These are phyloP conservation scores for Hephaestus fuliginosus DNA, from an alignment of 2,797 vertebrate species.

Conservation along the genomic window DNA sequence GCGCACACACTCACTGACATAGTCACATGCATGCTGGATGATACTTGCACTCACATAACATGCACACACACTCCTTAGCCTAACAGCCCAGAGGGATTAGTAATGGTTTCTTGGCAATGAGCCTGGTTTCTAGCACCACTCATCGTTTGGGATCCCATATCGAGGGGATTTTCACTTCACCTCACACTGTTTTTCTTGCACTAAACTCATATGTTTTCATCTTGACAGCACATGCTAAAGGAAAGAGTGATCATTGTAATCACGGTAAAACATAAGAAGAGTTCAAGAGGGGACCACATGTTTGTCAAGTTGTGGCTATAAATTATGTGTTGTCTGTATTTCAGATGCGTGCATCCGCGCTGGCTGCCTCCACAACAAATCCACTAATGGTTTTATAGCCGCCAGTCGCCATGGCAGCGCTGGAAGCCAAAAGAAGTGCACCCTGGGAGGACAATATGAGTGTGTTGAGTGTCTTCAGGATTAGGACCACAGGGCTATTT, in stretches of 20 bases:
- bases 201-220: conserved; percentile 62
- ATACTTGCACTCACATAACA: conserved; percentile 45
- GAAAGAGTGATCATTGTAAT: conserved; percentile 58
- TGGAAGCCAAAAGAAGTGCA: conserved; percentile 78
- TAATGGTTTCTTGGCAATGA: conserved; percentile 75
- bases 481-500: conserved; percentile 78
- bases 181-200: conserved; percentile 70
- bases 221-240: conserved; percentile 59
- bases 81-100: conserved; percentile 74
- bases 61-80: conserved; percentile 62
- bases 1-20: conserved; percentile 34
- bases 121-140: conserved; percentile 76
- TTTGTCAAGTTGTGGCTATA: conserved; percentile 59
- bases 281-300: conserved; percentile 56
- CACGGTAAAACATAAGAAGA: conserved; percentile 45
- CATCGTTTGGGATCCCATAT: conserved; percentile 67
- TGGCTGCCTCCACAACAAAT: conserved; percentile 75
- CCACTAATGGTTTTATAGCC: conserved; percentile 78
- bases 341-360: conserved; percentile 60
- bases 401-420: conserved; percentile 85
- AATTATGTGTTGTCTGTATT: conserved; percentile 44
- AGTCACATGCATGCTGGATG: conserved; percentile 52
- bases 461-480: conserved; percentile 77
- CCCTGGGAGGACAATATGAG: conserved; percentile 73
- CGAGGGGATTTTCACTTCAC: conserved; percentile 71